phyloP scores from a whole-genome alignment of 2,888 invertebrate genomes.

The Dorcus parallelipipedus region DNA sequence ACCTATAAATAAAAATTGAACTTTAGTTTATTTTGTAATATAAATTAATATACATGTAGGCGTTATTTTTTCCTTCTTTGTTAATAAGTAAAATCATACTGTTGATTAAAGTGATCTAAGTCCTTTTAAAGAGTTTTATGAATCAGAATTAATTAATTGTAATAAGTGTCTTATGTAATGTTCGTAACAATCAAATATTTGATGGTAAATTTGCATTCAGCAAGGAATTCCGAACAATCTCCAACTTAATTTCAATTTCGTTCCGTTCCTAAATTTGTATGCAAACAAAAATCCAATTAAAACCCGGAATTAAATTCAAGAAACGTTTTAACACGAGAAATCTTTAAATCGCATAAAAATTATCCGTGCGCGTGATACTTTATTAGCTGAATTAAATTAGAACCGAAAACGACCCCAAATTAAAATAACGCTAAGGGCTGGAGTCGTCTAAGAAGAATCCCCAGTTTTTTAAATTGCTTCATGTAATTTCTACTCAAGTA shows the following conservation, averaged over 20 bases:
- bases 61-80: no score
- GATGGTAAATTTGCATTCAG: slow-evolving; percentile 14
- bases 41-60: no score
- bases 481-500: slow-evolving; percentile 49
- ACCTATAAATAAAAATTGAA: no score
- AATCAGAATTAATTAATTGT: no score
- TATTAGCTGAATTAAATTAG: slow-evolving; percentile 40
- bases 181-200: not conserved
- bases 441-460: slow-evolving; percentile 34
- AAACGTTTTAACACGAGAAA: slow-evolving; percentile 49
- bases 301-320: slow-evolving; percentile 47
- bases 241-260: slow-evolving; percentile 41
- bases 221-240: slow-evolving; percentile 35
- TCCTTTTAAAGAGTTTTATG: no score
- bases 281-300: slow-evolving; percentile 49
- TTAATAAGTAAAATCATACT: no score
- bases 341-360: slow-evolving; percentile 50
- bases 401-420: slow-evolving; percentile 33
- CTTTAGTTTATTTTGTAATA: no score
- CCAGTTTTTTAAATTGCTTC: slow-evolving; percentile 47
- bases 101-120: no score
- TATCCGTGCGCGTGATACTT: slow-evolving; percentile 50
- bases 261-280: slow-evolving; percentile 33
- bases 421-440: slow-evolving; percentile 34
- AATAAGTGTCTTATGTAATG: no score